These are phyloP conservation scores for Lucilia cuprina DNA, from an alignment of 1,140 invertebrate genomes.

Conservation along the genomic window DNA sequence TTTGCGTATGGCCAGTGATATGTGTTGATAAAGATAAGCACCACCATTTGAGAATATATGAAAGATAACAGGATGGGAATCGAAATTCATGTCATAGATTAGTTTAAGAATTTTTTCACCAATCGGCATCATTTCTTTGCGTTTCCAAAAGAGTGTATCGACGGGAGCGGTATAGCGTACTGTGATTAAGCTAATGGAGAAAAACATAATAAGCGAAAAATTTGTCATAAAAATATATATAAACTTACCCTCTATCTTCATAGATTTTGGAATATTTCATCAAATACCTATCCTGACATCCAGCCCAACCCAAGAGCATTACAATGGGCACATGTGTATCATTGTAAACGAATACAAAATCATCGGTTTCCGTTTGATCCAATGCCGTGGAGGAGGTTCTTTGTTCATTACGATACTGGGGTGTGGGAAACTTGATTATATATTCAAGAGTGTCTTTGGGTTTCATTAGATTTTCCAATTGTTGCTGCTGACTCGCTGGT, in stretches of 20 bases:
- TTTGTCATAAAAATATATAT: too few relatives aligned
- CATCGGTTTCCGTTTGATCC: constrained; percentile 44
- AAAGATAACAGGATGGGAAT: constrained; percentile 77
- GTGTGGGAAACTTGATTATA: constrained; percentile 70
- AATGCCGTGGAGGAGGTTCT: not conserved
- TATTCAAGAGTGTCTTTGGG: constrained; percentile 68
- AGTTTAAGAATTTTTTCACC: constrained; percentile 74
- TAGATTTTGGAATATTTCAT: constrained; percentile 82
- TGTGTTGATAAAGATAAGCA: constrained; percentile 72
- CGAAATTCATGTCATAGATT: constrained; percentile 71
- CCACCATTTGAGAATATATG: constrained; percentile 85
- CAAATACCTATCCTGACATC: constrained; percentile 77
- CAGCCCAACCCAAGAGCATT: constrained; percentile 81
- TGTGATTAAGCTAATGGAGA: constrained; percentile 71
- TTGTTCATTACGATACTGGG: constrained; percentile 53
- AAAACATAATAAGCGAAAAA: too few relatives aligned
- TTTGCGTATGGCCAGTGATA: constrained; percentile 68
- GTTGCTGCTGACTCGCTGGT: constrained; percentile 28
- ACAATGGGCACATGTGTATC: constrained; percentile 73
- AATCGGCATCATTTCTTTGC: constrained; percentile 68
- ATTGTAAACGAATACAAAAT: constrained; percentile 68
- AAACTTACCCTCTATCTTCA: constrained; percentile 73
- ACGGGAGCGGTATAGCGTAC: constrained; percentile 76
- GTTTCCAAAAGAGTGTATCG: constrained; percentile 71
- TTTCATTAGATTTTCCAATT: constrained; percentile 33